Percentiles rank a stretch among this genome's conserved stretches.
Evolutionary conservation across 2,888 invertebrate genomes (phyloP).

Genomic region (Creontiades dilutus): DNA sequence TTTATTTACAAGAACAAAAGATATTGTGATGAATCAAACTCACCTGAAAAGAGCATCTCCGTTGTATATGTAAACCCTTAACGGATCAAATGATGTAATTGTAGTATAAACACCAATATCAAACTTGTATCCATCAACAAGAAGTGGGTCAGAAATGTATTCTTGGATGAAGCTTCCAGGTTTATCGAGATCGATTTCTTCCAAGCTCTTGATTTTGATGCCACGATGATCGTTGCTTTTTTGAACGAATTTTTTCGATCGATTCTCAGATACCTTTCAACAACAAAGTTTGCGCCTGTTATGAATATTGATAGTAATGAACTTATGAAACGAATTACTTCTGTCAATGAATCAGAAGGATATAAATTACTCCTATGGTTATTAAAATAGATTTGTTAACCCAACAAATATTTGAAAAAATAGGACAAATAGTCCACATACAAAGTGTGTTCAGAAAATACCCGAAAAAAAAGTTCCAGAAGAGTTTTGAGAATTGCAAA

Average conservation of each 20-base stretch:
- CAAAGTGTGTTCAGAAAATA: no score
- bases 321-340: no score
- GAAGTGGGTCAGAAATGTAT: constrained; percentile 91
- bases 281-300: constrained; percentile 2
- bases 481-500: no score
- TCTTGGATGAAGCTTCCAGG: constrained; percentile 93
- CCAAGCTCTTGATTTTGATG: constrained; percentile 86
- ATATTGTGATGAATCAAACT: background rate
- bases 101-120: constrained; percentile 97
- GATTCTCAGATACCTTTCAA: constrained; percentile 80
- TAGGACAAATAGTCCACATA: no score
- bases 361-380: no score
- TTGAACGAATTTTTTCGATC: constrained; percentile 89
- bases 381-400: no score
- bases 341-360: no score
- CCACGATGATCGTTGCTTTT: constrained; percentile 96
- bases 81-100: constrained; percentile 93
- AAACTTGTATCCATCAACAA: constrained; percentile 96
- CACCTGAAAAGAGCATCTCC: constrained; percentile 94
- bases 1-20: no score
- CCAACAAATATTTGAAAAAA: no score
- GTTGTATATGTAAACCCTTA: constrained; percentile 92
- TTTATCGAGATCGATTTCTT: constrained; percentile 85
- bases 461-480: no score
- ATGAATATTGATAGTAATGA: no score